Conservation (phyloP, 2,888 invertebrate species). For the Tortricodes alternella region DNA sequence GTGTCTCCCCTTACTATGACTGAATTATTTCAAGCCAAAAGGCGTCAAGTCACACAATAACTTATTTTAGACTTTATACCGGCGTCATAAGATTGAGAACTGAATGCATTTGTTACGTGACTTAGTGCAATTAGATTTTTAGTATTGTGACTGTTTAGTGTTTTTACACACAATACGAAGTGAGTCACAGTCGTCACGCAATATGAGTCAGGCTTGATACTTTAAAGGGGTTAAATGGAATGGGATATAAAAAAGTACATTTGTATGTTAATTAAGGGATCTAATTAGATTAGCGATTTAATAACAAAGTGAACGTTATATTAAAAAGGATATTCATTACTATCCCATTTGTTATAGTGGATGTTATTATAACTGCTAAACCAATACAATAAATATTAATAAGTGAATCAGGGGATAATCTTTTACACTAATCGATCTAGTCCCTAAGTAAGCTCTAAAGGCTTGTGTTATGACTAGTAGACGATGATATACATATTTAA, state of each 20-base stretch:
- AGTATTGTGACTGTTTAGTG: background rate
- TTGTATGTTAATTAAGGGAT: background rate
- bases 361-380: too few relatives aligned
- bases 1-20: background rate
- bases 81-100: background rate
- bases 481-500: too few relatives aligned
- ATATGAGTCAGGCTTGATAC: constrained; percentile 3
- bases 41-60: background rate
- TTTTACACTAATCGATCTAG: too few relatives aligned
- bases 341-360: too few relatives aligned
- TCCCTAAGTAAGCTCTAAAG: too few relatives aligned
- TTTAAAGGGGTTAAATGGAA: constrained; percentile 22
- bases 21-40: background rate
- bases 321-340: too few relatives aligned
- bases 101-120: background rate
- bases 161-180: background rate
- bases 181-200: constrained; percentile 26
- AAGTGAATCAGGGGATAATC: too few relatives aligned
- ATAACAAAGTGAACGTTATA: too few relatives aligned
- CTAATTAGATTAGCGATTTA: background rate
- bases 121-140: background rate
- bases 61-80: background rate
- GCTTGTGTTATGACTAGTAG: too few relatives aligned
- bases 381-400: too few relatives aligned
- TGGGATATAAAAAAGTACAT: background rate